Percentiles rank a stretch among this genome's conserved stretches.
phyloP scores from a whole-genome alignment of 2,113 vertebrate species.

The Melozone crissalis region DNA sequence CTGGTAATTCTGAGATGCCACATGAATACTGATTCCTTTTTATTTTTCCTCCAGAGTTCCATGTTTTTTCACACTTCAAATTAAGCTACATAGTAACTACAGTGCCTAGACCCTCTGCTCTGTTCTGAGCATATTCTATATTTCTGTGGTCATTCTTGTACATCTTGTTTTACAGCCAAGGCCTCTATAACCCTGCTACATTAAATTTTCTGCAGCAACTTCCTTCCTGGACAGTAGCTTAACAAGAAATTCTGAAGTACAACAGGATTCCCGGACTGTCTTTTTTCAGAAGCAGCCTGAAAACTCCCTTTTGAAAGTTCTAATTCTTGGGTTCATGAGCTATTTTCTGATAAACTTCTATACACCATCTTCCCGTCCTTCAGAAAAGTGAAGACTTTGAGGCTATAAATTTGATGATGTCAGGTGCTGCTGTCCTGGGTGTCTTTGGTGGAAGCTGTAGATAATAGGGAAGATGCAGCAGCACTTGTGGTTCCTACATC shows the following conservation, averaged over 20 bases:
- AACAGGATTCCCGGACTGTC: not conserved
- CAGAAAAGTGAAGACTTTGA: not conserved
- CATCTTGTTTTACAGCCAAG: not conserved
- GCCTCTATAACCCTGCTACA: not conserved
- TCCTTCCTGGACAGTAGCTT: not conserved
- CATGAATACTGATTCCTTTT: not conserved
- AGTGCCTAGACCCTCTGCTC: not conserved
- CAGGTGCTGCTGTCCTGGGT: not conserved
- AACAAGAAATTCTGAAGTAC: not conserved
- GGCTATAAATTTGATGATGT: not conserved
- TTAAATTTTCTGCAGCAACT: not conserved
- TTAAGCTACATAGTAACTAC: not conserved
- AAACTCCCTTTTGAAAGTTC: not conserved
- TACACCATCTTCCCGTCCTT: not conserved
- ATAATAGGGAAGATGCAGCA: not conserved
- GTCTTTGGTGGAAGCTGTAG: not conserved
- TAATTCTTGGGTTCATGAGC: not conserved
- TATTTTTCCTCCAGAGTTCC: not conserved
- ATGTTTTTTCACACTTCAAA: not conserved
- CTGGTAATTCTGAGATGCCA: not conserved
- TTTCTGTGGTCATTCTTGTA: not conserved
- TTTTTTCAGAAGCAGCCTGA: not conserved
- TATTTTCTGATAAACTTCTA: not conserved
- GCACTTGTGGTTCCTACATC: not conserved
- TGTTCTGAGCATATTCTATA: not conserved